These are phyloP conservation scores for Chiroxiphia lanceolata DNA, from an alignment of 2,797 vertebrate genomes.

Conservation along the genomic window DNA sequence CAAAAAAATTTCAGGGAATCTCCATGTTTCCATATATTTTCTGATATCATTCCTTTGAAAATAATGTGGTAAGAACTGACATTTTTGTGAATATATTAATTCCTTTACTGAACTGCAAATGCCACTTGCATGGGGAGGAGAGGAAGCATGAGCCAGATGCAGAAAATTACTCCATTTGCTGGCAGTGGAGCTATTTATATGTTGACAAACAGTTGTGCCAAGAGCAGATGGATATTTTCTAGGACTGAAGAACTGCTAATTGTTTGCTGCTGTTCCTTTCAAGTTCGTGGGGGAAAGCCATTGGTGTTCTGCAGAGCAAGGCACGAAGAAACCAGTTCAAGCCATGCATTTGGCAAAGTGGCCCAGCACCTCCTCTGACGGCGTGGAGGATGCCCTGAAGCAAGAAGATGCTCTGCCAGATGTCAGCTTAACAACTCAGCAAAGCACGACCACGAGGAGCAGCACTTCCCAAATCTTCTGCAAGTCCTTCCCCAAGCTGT, in stretches of 20 bases:
- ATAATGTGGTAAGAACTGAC: not conserved
- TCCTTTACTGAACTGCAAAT: not conserved
- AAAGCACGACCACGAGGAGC: conserved; percentile 43
- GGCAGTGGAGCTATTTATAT: conserved; percentile 40
- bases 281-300: conserved; percentile 28
- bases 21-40: not conserved
- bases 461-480: conserved; percentile 13
- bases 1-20: not conserved
- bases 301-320: conserved; percentile 47
- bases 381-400: conserved; percentile 14
- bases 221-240: conserved; percentile 60
- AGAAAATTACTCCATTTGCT: conserved; percentile 43
- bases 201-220: conserved; percentile 54
- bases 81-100: not conserved
- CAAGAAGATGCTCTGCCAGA: conserved; percentile 62
- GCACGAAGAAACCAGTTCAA: conserved; percentile 16
- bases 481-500: not conserved
- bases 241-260: conserved; percentile 55
- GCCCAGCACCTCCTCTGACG: not conserved
- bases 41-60: not conserved
- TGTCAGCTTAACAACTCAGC: conserved; percentile 55
- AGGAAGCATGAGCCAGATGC: conserved; percentile 16
- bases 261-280: conserved; percentile 44
- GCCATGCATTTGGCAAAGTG: conserved; percentile 3
- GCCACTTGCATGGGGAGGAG: not conserved